Evolutionary conservation across 2,888 invertebrate species (phyloP), one percentile per base, ranked within the genome.

Genomic region (Tipula helvola): DNA sequence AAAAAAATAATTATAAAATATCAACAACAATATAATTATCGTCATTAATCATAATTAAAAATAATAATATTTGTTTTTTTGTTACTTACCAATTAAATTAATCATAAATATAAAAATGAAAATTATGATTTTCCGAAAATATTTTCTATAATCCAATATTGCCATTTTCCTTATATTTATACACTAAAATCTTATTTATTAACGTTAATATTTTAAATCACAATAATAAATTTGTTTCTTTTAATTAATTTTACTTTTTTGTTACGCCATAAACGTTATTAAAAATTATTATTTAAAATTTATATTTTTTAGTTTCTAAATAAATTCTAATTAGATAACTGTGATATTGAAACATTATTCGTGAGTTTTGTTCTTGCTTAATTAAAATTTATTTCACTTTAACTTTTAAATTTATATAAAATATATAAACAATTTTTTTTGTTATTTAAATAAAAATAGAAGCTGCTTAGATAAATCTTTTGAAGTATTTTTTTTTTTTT

Each of bases 11-110:
- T 71, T 71, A 71, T 71, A 71, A 71, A 71, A 71, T 71, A 71
- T 71, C 71, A 71, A 71, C 71, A 71, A 71, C 71, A 71, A 71
- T 71, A 71, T 71, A 71, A 71, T 71, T 71, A 71, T 71, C 71
- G n/a, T 71, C 71, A 71, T 71, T 71, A 71, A 71, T 71, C 71
- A 71, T 71, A 71, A 71, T 71, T 71, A 71, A 71, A 71, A 71
- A 71, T 28, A 71, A 28, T 71, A 57, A 57, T 57, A 52, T 52
- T 52, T 52, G 16, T 5, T 28, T 71, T 71, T 71, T 71, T 28
- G 71, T 28, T 71, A 71, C 71, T 71, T 71, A 71, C 71, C 71
- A 71, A 71, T 71, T 71, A 71, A 71, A 71, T 71, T 71, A 10
- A 71, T 71, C 71, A 71, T 71, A 71, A 71, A 71, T 71, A 71